These are phyloP conservation scores for Cynodonichthys magdalenae DNA, from an alignment of 2,797 vertebrate species.

Conservation along the genomic window DNA sequence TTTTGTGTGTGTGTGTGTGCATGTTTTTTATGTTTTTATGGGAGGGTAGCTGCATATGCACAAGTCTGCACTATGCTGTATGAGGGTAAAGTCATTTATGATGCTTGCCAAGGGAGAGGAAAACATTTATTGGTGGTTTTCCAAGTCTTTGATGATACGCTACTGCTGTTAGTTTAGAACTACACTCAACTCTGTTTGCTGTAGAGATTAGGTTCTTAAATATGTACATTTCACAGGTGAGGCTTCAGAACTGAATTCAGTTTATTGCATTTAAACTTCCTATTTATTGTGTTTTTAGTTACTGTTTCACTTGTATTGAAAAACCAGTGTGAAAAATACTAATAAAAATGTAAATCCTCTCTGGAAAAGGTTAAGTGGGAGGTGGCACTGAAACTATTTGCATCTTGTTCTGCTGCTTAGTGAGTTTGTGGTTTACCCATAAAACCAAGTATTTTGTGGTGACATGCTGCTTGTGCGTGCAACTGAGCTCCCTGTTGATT, in stretches of 20 bases:
- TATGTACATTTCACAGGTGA: conserved; percentile 50
- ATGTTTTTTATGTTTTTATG: conserved; percentile 3
- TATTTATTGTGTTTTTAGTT: conserved; percentile 8
- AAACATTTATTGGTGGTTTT: conserved; percentile 56
- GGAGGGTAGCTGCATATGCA: background rate
- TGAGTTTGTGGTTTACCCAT: conserved; percentile 45
- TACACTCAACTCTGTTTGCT: conserved; percentile 56
- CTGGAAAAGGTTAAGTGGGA: conserved; percentile 23
- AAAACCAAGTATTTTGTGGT: conserved; percentile 41
- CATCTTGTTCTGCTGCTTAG: conserved; percentile 36
- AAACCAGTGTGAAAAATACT: conserved; percentile 21
- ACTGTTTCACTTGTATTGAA: conserved; percentile 4
- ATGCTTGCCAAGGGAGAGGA: conserved; percentile 58
- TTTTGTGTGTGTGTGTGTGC: background rate
- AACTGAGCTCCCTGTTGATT: conserved; percentile 35
- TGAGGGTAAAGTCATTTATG: conserved; percentile 18
- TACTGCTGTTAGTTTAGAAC: conserved; percentile 52
- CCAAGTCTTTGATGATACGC: conserved; percentile 59
- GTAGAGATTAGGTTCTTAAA: conserved; percentile 63
- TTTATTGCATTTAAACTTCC: background rate
- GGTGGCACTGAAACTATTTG: conserved; percentile 25
- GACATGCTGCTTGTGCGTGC: conserved; percentile 14
- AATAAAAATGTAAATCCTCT: conserved; percentile 20
- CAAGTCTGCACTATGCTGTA: conserved; percentile 17
- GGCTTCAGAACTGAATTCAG: conserved; percentile 24